phyloP scores from a whole-genome alignment of 35 echinoderm and acorn worm genomes.

The Ophiothrix spiculata region DNA sequence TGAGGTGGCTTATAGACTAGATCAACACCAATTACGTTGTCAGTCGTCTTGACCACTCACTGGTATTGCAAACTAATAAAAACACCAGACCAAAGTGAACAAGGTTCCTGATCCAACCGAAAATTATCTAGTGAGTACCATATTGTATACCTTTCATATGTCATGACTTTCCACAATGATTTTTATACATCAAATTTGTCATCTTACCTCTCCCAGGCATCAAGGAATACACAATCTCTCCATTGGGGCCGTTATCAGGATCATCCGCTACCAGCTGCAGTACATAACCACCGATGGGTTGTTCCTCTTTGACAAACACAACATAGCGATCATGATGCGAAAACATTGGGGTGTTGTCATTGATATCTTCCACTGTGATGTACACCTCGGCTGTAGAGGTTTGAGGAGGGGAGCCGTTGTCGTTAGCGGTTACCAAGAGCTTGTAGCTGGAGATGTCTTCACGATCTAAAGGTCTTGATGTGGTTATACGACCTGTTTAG shows the following conservation, averaged over 20 bases:
- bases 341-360: constrained; percentile 88
- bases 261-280: constrained; percentile 59
- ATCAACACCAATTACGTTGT: too few species aligned
- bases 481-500: constrained; percentile 72
- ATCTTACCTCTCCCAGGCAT: constrained; percentile 36
- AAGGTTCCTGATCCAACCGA: too few species aligned
- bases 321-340: constrained; percentile 40
- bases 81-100: too few species aligned
- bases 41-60: too few species aligned
- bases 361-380: constrained; percentile 69
- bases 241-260: constrained; percentile 66
- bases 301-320: constrained; percentile 70
- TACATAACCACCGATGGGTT: constrained; percentile 45
- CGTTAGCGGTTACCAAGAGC: constrained; percentile 54
- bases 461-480: constrained; percentile 54
- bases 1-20: too few species aligned
- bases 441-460: constrained; percentile 65
- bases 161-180: too few species aligned
- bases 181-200: too few species aligned
- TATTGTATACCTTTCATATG: too few species aligned
- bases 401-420: constrained; percentile 37
- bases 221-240: constrained; percentile 53
- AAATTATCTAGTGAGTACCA: too few species aligned
- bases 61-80: too few species aligned
- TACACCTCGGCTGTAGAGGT: constrained; percentile 50